phyloP scores from a whole-genome alignment of 1,140 invertebrate species.

The Ceratitis capitata region DNA sequence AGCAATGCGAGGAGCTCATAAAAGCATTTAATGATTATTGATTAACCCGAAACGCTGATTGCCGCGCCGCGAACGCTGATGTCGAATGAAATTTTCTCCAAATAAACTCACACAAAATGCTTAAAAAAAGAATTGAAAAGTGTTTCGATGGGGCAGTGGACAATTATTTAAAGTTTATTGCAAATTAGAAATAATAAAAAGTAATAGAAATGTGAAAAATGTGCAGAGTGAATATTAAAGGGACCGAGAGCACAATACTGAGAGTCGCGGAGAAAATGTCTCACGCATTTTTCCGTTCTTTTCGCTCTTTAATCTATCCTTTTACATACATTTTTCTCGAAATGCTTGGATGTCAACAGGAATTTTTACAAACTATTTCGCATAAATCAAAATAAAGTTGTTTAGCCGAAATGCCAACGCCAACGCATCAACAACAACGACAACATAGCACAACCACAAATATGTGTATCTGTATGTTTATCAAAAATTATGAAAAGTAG shows the following conservation, averaged over 20 bases:
- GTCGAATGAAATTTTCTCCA: no score
- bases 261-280: no score
- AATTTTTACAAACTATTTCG: neutral
- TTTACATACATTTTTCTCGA: neutral
- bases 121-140: neutral
- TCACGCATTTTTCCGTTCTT: no score
- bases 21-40: neutral
- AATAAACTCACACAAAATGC: neutral
- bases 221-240: no score
- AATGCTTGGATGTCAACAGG: neutral
- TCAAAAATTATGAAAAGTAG: neutral
- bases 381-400: slow-evolving; percentile 12
- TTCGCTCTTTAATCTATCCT: no score
- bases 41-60: neutral
- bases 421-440: neutral
- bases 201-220: neutral
- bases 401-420: neutral
- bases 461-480: no score
- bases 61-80: no score
- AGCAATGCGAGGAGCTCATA: neutral
- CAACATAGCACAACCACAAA: no score
- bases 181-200: neutral
- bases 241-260: no score
- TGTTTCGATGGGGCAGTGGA: neutral
- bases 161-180: neutral